Base-by-base conservation (phyloP, 2,113 vertebrate genomes). In the Tachysurus fulvidraco region DNA sequence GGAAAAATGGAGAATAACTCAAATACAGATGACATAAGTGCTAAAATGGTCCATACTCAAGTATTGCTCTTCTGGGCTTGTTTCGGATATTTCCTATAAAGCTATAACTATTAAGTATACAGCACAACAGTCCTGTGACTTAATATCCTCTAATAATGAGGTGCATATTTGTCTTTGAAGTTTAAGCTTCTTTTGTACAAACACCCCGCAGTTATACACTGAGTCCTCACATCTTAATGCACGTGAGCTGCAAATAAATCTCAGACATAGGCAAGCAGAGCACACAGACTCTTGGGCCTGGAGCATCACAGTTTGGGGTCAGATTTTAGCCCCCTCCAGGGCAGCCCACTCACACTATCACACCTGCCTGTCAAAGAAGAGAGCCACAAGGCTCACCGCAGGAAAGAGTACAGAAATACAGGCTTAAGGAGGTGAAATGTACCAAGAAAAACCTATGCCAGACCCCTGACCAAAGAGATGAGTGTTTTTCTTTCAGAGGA, bases 311-410 rank as follows among this genome's bases (percentile, higher is more conserved):
- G 94, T 94, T 95, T 94, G 93, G 93, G 95, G 94, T 96, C 94
- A 94, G 89, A 89, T 88, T 92, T 86, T 91, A 90, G 92, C 91
- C 92, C 85, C 79, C 83, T 83, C 84, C 79, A 73, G 94, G 94
- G 92, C 93, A 94, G 91, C 81, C 76, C 9, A 54, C 94, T 96
- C 94, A 94, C 94, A 95, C 92, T 92, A 89, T 94, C 93, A 95
- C 95, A 95, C 94, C 92, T 95, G 91, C 86, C 93, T 94, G 91
- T 95, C 94, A 96, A 92, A 92, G 91, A 92, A 91, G 90, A 93
- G 81, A 86, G 83, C 89, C 50, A 86, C 83, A 69, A 86, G 90
- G 55, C 25, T 88, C 88, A 87, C 81, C 2, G 1, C 52, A 83
- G 71, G 67, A 52, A 62, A 79, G 21, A 86, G n/a, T 17, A 46